Conservation (phyloP, 2,888 invertebrate genomes). For the Dynastes tityus region DNA sequence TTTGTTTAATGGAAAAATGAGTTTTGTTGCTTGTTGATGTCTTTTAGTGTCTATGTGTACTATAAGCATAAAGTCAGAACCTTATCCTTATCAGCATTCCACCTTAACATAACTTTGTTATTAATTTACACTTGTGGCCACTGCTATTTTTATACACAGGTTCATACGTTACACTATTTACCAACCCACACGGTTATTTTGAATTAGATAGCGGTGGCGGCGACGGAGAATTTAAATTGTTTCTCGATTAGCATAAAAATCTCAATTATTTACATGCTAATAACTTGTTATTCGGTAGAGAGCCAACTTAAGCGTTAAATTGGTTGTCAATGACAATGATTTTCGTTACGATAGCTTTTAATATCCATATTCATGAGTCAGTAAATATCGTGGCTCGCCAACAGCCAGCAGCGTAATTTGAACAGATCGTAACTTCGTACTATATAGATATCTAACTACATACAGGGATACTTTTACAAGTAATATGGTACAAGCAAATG, state of each 20-base stretch:
- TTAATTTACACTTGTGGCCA: too few species aligned
- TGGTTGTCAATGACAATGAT: slow-evolving; percentile 38
- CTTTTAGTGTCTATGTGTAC: too few species aligned
- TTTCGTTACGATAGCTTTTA: slow-evolving; percentile 32
- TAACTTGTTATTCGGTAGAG: slow-evolving; percentile 37
- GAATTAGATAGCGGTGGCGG: slow-evolving; percentile 53
- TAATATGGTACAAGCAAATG: not conserved
- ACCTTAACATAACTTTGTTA: too few species aligned
- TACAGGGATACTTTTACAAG: not conserved
- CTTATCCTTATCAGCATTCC: too few species aligned
- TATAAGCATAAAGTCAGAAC: too few species aligned
- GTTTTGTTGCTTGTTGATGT: too few species aligned
- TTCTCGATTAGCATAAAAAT: slow-evolving; percentile 25
- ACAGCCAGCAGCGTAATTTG: not conserved
- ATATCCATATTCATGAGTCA: slow-evolving; percentile 31
- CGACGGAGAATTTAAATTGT: slow-evolving; percentile 55
- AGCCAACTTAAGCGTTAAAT: slow-evolving; percentile 48
- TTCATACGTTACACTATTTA: not conserved
- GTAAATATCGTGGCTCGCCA: not conserved
- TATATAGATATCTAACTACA: not conserved
- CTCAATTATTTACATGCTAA: slow-evolving; percentile 39
- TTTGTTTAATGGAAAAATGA: too few species aligned
- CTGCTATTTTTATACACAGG: too few species aligned
- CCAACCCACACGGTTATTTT: not conserved
- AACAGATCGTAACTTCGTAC: not conserved